Percentiles rank a stretch among this genome's conserved stretches.
Evolutionary conservation across 2,797 vertebrate genomes (phyloP).

Genomic region (Cuculus canorus): DNA sequence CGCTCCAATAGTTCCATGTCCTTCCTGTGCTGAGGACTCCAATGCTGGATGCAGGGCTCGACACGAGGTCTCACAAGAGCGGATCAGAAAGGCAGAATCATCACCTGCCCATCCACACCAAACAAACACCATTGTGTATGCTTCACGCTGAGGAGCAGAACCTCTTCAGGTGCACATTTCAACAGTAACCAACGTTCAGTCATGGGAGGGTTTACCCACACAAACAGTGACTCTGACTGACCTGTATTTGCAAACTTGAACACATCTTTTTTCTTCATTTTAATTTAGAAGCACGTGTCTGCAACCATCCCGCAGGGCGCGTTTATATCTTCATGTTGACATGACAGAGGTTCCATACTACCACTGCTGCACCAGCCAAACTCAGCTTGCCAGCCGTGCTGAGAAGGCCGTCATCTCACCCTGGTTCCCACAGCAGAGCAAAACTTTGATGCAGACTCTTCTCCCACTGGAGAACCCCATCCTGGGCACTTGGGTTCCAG

Average conservation of each 20-base stretch:
- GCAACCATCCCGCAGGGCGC: neutral
- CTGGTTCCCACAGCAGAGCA: fast-evolving
- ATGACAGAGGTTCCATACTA: neutral
- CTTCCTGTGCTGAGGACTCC: no score
- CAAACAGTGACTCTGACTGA: neutral
- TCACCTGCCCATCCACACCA: neutral
- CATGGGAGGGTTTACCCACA: neutral
- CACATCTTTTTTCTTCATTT: neutral
- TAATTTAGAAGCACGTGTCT: constrained; percentile 27
- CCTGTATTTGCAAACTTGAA: neutral
- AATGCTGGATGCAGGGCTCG: no score
- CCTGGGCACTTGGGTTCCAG: neutral
- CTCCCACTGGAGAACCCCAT: neutral
- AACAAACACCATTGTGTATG: neutral
- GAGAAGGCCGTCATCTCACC: neutral
- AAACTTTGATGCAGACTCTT: neutral
- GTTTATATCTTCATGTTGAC: neutral
- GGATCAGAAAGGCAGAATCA: no score
- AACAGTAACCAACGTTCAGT: neutral
- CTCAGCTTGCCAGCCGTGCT: neutral
- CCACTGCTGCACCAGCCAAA: neutral
- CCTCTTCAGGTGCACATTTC: neutral
- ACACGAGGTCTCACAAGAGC: no score
- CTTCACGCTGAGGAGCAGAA: neutral
- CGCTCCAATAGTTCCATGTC: no score